Conservation (phyloP, 2,113 vertebrate species). For the Hippocampus mohnikei region DNA sequence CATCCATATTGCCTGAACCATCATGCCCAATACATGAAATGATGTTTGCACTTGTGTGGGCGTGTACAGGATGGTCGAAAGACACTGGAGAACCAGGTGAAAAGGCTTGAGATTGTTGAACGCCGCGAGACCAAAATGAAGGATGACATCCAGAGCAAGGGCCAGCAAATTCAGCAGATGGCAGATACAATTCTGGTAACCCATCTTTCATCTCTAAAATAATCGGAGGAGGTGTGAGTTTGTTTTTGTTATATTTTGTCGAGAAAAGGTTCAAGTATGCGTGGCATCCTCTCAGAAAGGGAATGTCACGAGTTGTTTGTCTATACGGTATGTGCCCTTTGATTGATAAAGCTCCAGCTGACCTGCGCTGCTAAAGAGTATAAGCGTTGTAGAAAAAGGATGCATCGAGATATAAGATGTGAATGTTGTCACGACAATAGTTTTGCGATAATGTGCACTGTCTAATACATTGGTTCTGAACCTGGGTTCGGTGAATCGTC, state of each 20-base stretch:
- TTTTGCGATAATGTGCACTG: not conserved
- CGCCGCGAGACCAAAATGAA: conserved; percentile 93
- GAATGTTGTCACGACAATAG: not conserved
- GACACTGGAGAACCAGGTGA: conserved; percentile 97
- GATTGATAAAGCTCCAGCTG: no score
- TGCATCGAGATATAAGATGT: not conserved
- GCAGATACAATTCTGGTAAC: conserved; percentile 96
- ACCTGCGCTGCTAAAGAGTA: not conserved
- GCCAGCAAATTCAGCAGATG: conserved; percentile 98
- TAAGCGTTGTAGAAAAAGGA: not conserved
- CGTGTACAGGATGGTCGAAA: conserved; percentile 87
- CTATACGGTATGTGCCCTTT: no score
- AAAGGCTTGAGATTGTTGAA: conserved; percentile 94
- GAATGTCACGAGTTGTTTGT: no score
- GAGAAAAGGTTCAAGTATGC: conserved; percentile 24
- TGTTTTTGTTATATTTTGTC: conserved; percentile 23
- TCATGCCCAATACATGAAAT: not conserved
- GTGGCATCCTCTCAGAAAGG: not conserved
- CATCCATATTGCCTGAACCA: not conserved
- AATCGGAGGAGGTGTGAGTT: conserved; percentile 33
- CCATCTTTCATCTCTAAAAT: conserved; percentile 34
- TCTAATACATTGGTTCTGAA: not conserved
- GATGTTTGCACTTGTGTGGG: conserved; percentile 1
- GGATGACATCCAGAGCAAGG: conserved; percentile 97
- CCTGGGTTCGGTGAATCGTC: no score